Percentiles rank a stretch among this genome's conserved stretches.
Conservation (phyloP, 2,888 invertebrate species). For the Cryptocephalus moraei region DNA sequence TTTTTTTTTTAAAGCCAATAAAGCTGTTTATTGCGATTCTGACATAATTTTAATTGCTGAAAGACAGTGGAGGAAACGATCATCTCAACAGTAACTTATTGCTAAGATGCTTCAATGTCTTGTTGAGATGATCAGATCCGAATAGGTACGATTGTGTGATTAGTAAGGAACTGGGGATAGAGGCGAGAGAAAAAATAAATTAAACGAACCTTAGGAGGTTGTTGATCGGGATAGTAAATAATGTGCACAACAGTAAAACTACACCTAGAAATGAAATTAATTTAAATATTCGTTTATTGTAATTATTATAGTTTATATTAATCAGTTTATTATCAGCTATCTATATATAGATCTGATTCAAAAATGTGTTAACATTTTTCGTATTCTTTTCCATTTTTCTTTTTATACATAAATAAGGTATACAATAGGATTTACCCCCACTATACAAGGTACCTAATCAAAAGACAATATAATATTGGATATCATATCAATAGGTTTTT, state of each 20-base stretch:
- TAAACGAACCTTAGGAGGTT: slow-evolving; percentile 25
- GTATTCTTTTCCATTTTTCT: slow-evolving; percentile 4
- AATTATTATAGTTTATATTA: slow-evolving; percentile 13
- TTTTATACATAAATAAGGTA: slow-evolving; percentile 13
- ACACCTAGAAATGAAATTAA: slow-evolving; percentile 28
- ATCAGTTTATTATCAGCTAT: slow-evolving; percentile 7
- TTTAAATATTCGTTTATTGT: slow-evolving; percentile 21
- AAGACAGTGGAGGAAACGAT: too few species aligned
- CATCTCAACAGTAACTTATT: background rate
- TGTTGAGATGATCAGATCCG: slow-evolving; percentile 7
- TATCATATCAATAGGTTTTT: slow-evolving; percentile 1
- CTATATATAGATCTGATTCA: background rate
- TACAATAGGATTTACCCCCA: slow-evolving; percentile 9
- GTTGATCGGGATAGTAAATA: slow-evolving; percentile 25
- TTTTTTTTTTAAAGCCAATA: too few species aligned
- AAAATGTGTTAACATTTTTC: slow-evolving; percentile 1
- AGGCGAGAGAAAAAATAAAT: slow-evolving; percentile 12
- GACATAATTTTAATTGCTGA: too few species aligned
- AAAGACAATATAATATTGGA: too few species aligned
- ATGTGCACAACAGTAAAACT: slow-evolving; percentile 29
- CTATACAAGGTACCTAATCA: slow-evolving; percentile 6
- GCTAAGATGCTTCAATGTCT: background rate
- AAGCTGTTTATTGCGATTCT: too few species aligned
- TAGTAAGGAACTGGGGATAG: slow-evolving; percentile 6
- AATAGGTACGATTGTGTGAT: slow-evolving; percentile 4